Percentiles rank a stretch among this genome's conserved stretches.
These are phyloP conservation scores for Drosophila eohydei DNA, from an alignment of 2,888 invertebrate genomes.

Conservation along the genomic window DNA sequence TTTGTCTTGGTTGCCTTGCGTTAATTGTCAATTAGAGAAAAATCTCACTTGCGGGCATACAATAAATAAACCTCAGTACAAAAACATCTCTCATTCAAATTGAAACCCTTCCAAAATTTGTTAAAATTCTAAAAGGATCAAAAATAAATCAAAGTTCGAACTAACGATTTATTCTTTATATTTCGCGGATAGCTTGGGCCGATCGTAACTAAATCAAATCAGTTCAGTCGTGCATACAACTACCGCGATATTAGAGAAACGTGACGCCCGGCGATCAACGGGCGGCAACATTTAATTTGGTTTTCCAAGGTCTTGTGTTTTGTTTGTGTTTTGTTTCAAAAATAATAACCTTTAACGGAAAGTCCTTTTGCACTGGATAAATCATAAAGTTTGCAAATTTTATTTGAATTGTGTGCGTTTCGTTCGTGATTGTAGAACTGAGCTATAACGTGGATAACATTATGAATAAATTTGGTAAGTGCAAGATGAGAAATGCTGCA, in stretches of 20 bases:
- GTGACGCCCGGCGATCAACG: conserved; percentile 62
- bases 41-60: conserved; percentile 10
- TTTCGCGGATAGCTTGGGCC: conserved; percentile 62
- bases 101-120: conserved; percentile 71
- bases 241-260: conserved; percentile 54
- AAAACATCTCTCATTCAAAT: conserved; percentile 73
- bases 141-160: conserved; percentile 74
- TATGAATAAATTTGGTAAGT: conserved; percentile 75
- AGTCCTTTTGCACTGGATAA: conserved; percentile 42
- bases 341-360: conserved; percentile 30
- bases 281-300: conserved; percentile 64
- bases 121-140: conserved; percentile 78
- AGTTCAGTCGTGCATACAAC: conserved; percentile 45
- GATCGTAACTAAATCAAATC: conserved; percentile 52
- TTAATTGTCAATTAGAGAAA: conserved; percentile 12
- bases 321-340: conserved; percentile 55
- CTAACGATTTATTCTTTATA: conserved; percentile 70
- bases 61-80: conserved; percentile 53
- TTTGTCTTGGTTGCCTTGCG: conserved; percentile 13
- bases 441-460: conserved; percentile 35
- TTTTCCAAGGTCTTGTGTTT: conserved; percentile 62
- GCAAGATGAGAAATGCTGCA: neutral
- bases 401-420: conserved; percentile 31
- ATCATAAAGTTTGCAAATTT: conserved; percentile 34
- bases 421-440: conserved; percentile 19